Percentiles rank a stretch among this genome's conserved stretches.
Conservation (phyloP, 1,140 invertebrate species). For the Heliconius congener region DNA sequence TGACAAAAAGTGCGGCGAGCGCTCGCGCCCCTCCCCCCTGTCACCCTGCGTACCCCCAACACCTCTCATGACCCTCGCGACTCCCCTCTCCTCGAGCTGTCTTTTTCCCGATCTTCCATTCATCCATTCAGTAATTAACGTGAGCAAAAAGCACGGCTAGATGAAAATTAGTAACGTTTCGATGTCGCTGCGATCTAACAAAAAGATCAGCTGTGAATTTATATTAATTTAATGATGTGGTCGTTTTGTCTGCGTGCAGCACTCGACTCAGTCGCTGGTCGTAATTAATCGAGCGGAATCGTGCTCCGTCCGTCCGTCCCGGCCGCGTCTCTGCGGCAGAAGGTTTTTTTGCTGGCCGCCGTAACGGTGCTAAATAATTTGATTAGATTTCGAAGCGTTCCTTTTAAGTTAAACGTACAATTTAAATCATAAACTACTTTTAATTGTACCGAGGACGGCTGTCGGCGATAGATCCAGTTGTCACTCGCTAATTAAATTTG, state of each 20-base stretch:
- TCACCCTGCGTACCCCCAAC: not conserved
- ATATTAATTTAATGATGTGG: conserved; percentile 70
- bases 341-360: conserved; percentile 8
- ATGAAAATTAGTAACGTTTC: conserved; percentile 72
- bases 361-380: conserved; percentile 26
- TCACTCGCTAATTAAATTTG: not conserved
- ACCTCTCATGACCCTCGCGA: not conserved
- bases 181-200: conserved; percentile 48
- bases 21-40: not conserved
- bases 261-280: conserved; percentile 1
- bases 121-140: conserved; percentile 72
- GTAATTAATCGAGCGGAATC: conserved; percentile 35
- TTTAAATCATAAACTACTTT: conserved; percentile 13
- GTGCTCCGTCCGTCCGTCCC: conserved; percentile 16
- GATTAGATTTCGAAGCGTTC: conserved; percentile 25
- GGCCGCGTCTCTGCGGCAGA: not conserved
- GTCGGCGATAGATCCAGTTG: not conserved
- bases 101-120: conserved; percentile 51
- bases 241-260: conserved; percentile 56
- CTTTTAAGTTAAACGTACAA: conserved; percentile 14
- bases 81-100: conserved; percentile 3
- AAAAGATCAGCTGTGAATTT: conserved; percentile 59
- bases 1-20: conserved; percentile 48
- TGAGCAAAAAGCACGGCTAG: conserved; percentile 63
- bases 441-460: not conserved